phyloP scores from a whole-genome alignment of 2,888 invertebrate species.

The Carterocephalus palaemon region DNA sequence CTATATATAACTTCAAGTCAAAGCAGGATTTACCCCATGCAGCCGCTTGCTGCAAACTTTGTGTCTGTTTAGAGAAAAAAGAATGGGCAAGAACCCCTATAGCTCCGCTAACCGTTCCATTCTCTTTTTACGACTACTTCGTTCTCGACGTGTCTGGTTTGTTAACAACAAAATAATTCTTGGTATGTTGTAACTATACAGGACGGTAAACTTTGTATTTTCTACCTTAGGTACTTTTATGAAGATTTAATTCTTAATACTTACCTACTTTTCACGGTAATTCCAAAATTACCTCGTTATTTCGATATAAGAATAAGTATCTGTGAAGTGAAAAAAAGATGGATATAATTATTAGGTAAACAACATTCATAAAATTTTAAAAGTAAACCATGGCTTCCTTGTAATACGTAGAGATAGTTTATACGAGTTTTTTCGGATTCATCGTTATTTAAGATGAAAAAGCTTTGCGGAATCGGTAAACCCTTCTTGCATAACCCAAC shows the following conservation, averaged over 20 bases:
- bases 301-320: too few relatives aligned
- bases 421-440: conserved; percentile 2
- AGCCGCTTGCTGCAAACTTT: neutral
- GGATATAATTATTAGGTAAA: too few relatives aligned
- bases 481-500: conserved; percentile 13
- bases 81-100: conserved; percentile 21
- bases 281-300: too few relatives aligned
- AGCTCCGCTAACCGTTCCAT: conserved; percentile 24
- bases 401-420: too few relatives aligned
- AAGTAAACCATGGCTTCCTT: too few relatives aligned
- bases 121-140: conserved; percentile 26
- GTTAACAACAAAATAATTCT: conserved; percentile 23
- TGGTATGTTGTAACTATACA: conserved; percentile 10
- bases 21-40: too few relatives aligned
- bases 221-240: too few relatives aligned
- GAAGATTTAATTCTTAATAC: too few relatives aligned
- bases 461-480: conserved; percentile 11
- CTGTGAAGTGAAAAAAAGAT: too few relatives aligned
- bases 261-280: too few relatives aligned
- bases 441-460: conserved; percentile 10
- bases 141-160: conserved; percentile 26
- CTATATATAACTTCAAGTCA: neutral
- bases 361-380: too few relatives aligned
- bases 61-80: conserved; percentile 17
- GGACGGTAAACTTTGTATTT: conserved; percentile 2